Evolutionary conservation across 1,140 invertebrate species (phyloP).

Genomic region (Bombyx mori): ASM3026992v2 NC_085112.1:14428501-14429000

Average conservation of each 20-base stretch:
- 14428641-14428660: neutral
- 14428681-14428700: neutral
- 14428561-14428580: too few relatives aligned
- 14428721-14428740: too few relatives aligned
- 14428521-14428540: too few relatives aligned
- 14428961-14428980: too few relatives aligned
- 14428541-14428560: too few relatives aligned
- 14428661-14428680: neutral
- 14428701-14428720: too few relatives aligned
- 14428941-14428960: too few relatives aligned
- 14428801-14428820: slow-evolving; percentile 2
- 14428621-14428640: neutral
- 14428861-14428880: slow-evolving; percentile 10
- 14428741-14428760: too few relatives aligned
- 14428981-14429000: too few relatives aligned
- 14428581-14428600: neutral
- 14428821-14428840: slow-evolving; percentile 5
- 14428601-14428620: neutral
- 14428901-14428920: slow-evolving; percentile 9
- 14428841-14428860: slow-evolving; percentile 11
- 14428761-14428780: neutral
- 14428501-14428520: too few relatives aligned
- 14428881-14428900: slow-evolving; percentile 11
- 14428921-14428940: too few relatives aligned
- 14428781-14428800: neutral